Conservation (phyloP, 2,888 invertebrate genomes). For the Drosophila greeni region DNA sequence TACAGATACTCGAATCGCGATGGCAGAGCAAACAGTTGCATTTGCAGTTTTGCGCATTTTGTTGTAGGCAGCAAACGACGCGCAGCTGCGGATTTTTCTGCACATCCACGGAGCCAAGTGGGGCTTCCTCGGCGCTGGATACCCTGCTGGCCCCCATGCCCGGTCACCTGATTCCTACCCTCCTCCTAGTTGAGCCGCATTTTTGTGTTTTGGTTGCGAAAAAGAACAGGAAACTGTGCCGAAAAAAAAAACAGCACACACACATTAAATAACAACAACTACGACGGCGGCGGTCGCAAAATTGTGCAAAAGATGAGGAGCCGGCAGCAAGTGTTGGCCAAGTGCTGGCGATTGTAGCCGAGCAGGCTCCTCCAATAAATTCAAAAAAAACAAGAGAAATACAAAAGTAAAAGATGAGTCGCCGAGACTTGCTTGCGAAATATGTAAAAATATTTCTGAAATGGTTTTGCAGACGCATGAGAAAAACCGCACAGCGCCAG, state of each 20-base stretch:
- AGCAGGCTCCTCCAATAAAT: slow-evolving; percentile 54
- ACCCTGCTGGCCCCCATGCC: slow-evolving; percentile 28
- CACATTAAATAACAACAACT: slow-evolving; percentile 39
- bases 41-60: slow-evolving; percentile 27
- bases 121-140: slow-evolving; percentile 18
- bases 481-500: slow-evolving; percentile 46
- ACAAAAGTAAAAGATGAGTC: slow-evolving; percentile 20
- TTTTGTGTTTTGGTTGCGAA: slow-evolving; percentile 66
- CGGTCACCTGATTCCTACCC: slow-evolving; percentile 30
- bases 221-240: slow-evolving; percentile 69
- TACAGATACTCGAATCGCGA: slow-evolving; percentile 28
- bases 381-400: slow-evolving; percentile 17
- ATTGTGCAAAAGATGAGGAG: slow-evolving; percentile 65
- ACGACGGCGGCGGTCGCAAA: slow-evolving; percentile 26
- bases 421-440: slow-evolving; percentile 52
- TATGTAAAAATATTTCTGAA: slow-evolving; percentile 71
- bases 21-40: slow-evolving; percentile 42
- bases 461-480: slow-evolving; percentile 57
- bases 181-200: slow-evolving; percentile 64
- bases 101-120: slow-evolving; percentile 66
- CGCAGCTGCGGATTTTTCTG: slow-evolving; percentile 63
- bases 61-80: slow-evolving; percentile 29
- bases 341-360: slow-evolving; percentile 66
- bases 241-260: slow-evolving; percentile 15
- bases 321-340: slow-evolving; percentile 45